Percentiles rank a stretch among this genome's conserved stretches.
phyloP scores from a whole-genome alignment of 2,888 invertebrate genomes.

The Netelia virgata region DNA sequence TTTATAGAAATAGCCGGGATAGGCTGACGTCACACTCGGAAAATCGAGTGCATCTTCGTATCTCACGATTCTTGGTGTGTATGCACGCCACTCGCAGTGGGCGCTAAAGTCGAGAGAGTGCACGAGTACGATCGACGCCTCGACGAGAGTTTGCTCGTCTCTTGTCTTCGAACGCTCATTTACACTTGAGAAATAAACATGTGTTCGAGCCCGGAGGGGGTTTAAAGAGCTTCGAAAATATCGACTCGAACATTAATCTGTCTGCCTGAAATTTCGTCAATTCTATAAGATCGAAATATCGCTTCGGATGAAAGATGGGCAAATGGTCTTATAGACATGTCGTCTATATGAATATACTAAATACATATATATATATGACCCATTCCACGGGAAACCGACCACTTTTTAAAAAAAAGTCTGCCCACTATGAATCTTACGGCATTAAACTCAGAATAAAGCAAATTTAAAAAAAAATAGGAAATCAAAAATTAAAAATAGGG shows the following conservation, averaged over 20 bases:
- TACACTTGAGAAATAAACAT: constrained; percentile 29
- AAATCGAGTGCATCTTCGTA: constrained; percentile 44
- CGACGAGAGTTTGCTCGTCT: constrained; percentile 33
- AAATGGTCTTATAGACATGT: no score
- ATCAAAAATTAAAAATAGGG: no score
- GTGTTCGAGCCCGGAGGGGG: not conserved
- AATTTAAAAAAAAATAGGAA: no score
- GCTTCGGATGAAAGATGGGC: no score
- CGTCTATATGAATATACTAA: no score
- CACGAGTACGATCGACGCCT: constrained; percentile 35
- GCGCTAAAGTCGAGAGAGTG: constrained; percentile 42
- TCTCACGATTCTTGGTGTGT: constrained; percentile 36
- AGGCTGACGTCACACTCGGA: constrained; percentile 76
- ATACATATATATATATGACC: no score
- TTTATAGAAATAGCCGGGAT: constrained; percentile 80
- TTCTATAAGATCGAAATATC: constrained; percentile 26
- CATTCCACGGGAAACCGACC: no score
- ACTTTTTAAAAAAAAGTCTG: no score
- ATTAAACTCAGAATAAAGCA: no score
- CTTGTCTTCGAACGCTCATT: constrained; percentile 45
- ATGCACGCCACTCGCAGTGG: constrained; percentile 56
- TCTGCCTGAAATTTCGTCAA: no score
- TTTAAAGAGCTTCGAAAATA: not conserved
- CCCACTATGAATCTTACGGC: no score
- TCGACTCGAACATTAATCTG: not conserved